Percentiles rank a stretch among this genome's conserved stretches.
These are phyloP conservation scores for Nematolebias whitei DNA, from an alignment of 2,113 vertebrate species.

Conservation along the genomic window DNA sequence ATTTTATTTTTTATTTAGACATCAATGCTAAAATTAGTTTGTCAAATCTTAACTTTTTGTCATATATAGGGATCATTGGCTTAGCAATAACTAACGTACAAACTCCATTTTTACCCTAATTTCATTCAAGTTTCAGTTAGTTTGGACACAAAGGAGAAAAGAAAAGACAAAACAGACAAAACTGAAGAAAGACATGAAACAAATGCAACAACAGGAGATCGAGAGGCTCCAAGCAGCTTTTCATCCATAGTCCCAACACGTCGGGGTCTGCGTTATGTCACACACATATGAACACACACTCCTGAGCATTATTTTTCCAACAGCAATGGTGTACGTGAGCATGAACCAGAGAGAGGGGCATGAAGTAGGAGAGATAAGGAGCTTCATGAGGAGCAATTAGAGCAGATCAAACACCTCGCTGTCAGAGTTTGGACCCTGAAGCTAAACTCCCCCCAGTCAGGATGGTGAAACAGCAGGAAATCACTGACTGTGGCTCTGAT, in stretches of 20 bases:
- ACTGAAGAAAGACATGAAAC: neutral
- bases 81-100: no score
- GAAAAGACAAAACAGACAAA: neutral
- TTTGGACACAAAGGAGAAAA: neutral
- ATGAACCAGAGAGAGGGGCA: slow-evolving; percentile 24
- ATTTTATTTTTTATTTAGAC: no score
- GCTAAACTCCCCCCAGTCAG: neutral
- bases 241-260: slow-evolving; percentile 61
- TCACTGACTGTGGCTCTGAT: neutral
- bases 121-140: neutral
- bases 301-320: no score
- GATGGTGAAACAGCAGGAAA: neutral
- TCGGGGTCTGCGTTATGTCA: slow-evolving; percentile 53
- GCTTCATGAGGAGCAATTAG: slow-evolving; percentile 22
- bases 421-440: neutral
- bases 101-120: no score
- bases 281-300: slow-evolving; percentile 16
- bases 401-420: neutral
- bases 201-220: neutral
- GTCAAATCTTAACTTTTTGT: no score
- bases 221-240: slow-evolving; percentile 15
- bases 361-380: neutral
- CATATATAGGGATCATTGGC: no score
- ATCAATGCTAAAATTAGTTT: no score
- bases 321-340: no score